Evolutionary conservation across 2,888 invertebrate species (phyloP).

Genomic region (Luperina testacea): DNA sequence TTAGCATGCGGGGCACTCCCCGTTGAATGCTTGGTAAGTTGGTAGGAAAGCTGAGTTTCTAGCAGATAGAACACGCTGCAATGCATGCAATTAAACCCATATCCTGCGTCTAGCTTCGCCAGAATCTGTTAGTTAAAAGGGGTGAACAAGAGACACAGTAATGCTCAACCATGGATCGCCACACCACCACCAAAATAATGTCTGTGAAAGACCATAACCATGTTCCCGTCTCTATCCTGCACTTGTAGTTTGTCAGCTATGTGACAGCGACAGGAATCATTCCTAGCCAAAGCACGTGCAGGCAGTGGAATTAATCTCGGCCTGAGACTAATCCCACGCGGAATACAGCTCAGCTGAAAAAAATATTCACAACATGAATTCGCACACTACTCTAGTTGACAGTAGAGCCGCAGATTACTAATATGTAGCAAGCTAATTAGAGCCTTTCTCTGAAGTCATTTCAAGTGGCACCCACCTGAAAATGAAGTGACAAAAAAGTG

Average conservation of each 20-base stretch:
- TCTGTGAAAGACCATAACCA: background rate
- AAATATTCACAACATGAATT: background rate
- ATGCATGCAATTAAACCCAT: background rate
- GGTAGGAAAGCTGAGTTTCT: background rate
- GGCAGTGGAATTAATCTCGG: background rate
- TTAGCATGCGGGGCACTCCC: background rate
- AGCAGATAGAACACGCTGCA: background rate
- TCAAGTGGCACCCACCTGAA: background rate
- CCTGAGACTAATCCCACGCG: background rate
- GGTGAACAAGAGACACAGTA: background rate
- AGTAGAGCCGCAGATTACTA: background rate
- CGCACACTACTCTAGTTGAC: no score
- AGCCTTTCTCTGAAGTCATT: background rate
- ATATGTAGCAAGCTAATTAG: no score
- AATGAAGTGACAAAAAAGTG: constrained; percentile 33
- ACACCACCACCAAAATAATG: background rate
- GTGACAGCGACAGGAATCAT: background rate
- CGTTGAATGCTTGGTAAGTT: background rate
- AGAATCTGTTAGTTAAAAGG: background rate
- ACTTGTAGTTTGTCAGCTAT: background rate
- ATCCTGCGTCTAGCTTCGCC: background rate
- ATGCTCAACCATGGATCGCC: background rate
- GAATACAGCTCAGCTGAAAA: background rate
- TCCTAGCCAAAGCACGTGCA: background rate
- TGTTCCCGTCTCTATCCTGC: background rate